Evolutionary conservation across 1,140 invertebrate genomes (phyloP).

Genomic region (Heliconius melpomene): DNA sequence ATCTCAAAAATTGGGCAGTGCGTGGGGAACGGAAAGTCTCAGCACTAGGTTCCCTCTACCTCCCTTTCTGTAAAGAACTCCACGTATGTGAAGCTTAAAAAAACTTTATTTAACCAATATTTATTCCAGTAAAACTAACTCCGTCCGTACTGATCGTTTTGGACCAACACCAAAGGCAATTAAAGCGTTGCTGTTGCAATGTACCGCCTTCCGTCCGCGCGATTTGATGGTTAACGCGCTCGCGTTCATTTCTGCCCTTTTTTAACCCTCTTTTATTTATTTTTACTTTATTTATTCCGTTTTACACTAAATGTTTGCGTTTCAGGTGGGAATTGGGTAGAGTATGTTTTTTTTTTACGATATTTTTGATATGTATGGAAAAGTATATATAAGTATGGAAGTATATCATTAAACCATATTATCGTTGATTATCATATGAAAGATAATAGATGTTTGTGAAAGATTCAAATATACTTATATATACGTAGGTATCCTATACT

Average conservation of each 20-base stretch:
- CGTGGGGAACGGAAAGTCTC: no score
- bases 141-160: constrained; percentile 29
- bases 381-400: not conserved
- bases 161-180: constrained; percentile 50
- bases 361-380: not conserved
- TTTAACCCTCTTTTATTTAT: not conserved
- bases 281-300: not conserved
- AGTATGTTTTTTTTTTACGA: not conserved
- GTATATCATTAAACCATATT: not conserved
- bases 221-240: constrained; percentile 42
- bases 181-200: constrained; percentile 44
- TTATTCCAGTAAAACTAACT: constrained; percentile 31
- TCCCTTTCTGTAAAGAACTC: no score
- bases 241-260: constrained; percentile 17
- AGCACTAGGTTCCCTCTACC: no score
- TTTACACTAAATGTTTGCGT: not conserved
- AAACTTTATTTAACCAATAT: no score
- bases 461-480: no score
- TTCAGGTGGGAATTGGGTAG: not conserved
- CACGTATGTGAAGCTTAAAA: no score
- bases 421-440: no score
- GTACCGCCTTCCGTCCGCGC: constrained; percentile 34
- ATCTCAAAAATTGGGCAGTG: no score
- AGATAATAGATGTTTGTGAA: no score
- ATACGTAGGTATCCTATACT: no score